Conservation (phyloP, 2,797 vertebrate genomes). For the Bucorvus abyssinicus region DNA sequence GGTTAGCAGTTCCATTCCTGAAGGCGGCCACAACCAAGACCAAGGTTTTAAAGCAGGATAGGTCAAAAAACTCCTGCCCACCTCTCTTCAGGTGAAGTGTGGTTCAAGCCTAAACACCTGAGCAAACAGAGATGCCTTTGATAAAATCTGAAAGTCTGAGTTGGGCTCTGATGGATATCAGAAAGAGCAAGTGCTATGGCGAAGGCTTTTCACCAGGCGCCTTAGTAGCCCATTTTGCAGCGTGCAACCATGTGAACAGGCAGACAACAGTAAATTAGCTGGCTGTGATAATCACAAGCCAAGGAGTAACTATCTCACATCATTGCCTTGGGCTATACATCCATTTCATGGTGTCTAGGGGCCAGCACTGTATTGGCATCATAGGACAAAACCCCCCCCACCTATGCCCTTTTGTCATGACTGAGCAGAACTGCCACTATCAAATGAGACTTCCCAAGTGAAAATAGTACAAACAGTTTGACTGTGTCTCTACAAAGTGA, state of each 20-base stretch:
- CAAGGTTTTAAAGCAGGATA: background rate
- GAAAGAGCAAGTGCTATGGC: background rate
- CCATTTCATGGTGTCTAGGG: background rate
- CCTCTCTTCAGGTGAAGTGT: background rate
- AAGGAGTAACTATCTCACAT: background rate
- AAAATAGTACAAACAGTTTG: background rate
- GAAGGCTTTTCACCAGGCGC: background rate
- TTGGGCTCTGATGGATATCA: background rate
- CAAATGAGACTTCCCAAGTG: background rate
- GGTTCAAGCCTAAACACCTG: background rate
- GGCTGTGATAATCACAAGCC: background rate
- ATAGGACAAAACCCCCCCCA: accelerated
- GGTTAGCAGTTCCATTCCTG: constrained; percentile 19
- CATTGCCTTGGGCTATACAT: background rate
- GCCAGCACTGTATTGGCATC: background rate
- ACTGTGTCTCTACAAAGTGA: background rate
- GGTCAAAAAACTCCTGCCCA: background rate
- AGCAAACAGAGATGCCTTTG: background rate
- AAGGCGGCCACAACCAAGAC: background rate
- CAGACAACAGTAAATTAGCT: background rate
- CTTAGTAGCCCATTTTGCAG: background rate
- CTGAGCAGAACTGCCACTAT: background rate
- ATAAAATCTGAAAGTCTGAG: background rate
- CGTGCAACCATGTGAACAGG: background rate
- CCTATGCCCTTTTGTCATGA: background rate